These are phyloP conservation scores for Danio choprae DNA, from an alignment of 2,797 vertebrate genomes.

Conservation along the genomic window DNA sequence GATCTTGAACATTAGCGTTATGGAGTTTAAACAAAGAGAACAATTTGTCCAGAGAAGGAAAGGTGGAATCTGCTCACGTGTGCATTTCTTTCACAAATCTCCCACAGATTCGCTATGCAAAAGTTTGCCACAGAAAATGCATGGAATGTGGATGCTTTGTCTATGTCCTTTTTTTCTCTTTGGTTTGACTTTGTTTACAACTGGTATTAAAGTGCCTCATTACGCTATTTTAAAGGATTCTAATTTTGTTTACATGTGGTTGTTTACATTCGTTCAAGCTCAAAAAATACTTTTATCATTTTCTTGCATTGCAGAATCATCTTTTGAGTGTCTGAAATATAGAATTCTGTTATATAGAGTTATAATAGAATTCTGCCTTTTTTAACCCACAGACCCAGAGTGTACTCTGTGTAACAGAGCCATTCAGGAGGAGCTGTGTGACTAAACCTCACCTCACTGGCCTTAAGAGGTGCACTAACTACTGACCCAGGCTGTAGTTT, in stretches of 20 bases:
- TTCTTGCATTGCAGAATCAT: not conserved
- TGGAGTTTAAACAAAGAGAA: constrained; percentile 24
- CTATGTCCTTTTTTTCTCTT: not conserved
- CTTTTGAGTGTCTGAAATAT: not conserved
- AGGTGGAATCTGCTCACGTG: constrained; percentile 70
- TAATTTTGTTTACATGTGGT: not conserved
- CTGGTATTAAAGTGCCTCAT: not conserved
- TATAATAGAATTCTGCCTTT: no score
- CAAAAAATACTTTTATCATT: not conserved
- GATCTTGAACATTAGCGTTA: not conserved
- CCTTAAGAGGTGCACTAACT: no score
- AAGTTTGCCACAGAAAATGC: constrained; percentile 41
- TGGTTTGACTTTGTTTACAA: constrained; percentile 3
- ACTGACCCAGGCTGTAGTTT: no score
- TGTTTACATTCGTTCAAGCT: not conserved
- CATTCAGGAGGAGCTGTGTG: no score
- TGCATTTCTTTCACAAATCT: constrained; percentile 62
- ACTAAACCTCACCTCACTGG: no score
- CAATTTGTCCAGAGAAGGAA: constrained; percentile 59
- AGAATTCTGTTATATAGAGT: no score
- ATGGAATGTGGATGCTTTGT: constrained; percentile 43
- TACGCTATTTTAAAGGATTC: not conserved
- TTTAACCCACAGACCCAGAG: no score
- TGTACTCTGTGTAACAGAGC: no score
- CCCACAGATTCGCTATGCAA: constrained; percentile 19